Evolutionary conservation across 1,140 invertebrate species (phyloP).

Genomic region (Drosophila bocqueti): DNA sequence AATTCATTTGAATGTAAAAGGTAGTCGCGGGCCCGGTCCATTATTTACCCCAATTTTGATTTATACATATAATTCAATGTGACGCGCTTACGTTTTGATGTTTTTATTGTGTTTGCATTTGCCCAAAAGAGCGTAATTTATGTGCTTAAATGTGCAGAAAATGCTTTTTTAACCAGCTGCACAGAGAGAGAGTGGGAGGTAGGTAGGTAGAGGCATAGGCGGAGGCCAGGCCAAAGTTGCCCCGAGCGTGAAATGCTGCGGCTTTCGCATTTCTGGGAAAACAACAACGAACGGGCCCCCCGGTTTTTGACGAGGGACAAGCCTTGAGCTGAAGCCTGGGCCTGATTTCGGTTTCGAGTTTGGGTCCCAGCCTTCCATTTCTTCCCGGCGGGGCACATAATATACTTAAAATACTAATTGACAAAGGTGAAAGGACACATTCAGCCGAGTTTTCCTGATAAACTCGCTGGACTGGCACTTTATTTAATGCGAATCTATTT

Average conservation of each 20-base stretch:
- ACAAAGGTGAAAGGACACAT: conserved; percentile 46
- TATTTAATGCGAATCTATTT: conserved; percentile 54
- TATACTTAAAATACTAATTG: conserved; percentile 53
- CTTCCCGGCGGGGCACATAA: conserved; percentile 9
- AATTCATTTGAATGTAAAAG: conserved; percentile 27
- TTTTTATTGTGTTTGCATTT: conserved; percentile 71
- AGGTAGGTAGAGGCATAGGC: not conserved
- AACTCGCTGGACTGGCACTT: conserved; percentile 36
- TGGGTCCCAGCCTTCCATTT: not conserved
- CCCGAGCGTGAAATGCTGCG: conserved; percentile 54
- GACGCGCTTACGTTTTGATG: conserved; percentile 62
- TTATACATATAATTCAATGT: conserved; percentile 68
- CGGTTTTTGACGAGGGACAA: conserved; percentile 43
- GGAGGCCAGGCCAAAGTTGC: conserved; percentile 15
- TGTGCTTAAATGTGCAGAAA: conserved; percentile 81
- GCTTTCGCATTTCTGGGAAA: conserved; percentile 35
- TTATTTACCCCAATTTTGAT: conserved; percentile 51
- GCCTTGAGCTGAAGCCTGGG: conserved; percentile 18
- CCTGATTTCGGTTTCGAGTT: not conserved
- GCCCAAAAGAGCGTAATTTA: conserved; percentile 69
- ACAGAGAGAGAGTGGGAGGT: conserved; percentile 25
- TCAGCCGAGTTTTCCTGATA: conserved; percentile 21
- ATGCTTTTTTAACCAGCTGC: conserved; percentile 73
- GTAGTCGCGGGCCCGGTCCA: conserved; percentile 8
- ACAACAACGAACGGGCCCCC: conserved; percentile 14